Percentiles rank a stretch among this genome's conserved stretches.
phyloP scores from a whole-genome alignment of 2,888 invertebrate genomes.

The Drosophila suboccidentalis region DNA sequence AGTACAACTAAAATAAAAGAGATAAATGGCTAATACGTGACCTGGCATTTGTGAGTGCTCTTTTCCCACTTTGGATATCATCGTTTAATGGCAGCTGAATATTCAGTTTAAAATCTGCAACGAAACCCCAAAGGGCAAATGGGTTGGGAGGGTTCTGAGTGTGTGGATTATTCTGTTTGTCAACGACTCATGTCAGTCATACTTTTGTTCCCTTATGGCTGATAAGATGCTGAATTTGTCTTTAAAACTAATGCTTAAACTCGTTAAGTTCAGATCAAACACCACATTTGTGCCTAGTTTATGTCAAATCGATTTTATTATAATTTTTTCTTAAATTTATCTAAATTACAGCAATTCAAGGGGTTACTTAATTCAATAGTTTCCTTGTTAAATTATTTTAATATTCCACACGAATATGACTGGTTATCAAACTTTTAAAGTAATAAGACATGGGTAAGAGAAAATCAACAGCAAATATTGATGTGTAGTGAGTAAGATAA shows the following conservation, averaged over 20 bases:
- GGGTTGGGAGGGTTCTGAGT: neutral
- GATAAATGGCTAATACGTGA: slow-evolving; percentile 81
- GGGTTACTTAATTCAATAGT: neutral
- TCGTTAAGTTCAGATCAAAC: neutral
- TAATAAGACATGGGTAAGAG: neutral
- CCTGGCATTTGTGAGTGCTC: slow-evolving; percentile 59
- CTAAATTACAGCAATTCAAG: neutral
- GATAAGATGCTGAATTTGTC: neutral
- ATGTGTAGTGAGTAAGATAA: too few relatives aligned
- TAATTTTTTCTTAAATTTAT: neutral
- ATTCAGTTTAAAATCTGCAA: slow-evolving; percentile 40
- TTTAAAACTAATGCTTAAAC: neutral
- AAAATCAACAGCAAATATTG: too few relatives aligned
- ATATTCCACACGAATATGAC: too few relatives aligned
- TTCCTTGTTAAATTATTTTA: neutral
- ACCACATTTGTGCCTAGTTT: neutral
- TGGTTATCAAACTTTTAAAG: neutral
- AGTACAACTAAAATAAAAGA: slow-evolving; percentile 66
- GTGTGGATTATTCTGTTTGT: slow-evolving; percentile 10
- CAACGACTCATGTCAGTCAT: neutral
- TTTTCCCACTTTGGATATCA: slow-evolving; percentile 35
- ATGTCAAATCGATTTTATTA: neutral
- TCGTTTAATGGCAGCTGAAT: slow-evolving; percentile 30
- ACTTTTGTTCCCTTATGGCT: neutral
- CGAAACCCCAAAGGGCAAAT: neutral